Evolutionary conservation across 2,113 vertebrate species (phyloP).

Genomic region (Hydrochoerus hydrochaeris): DNA sequence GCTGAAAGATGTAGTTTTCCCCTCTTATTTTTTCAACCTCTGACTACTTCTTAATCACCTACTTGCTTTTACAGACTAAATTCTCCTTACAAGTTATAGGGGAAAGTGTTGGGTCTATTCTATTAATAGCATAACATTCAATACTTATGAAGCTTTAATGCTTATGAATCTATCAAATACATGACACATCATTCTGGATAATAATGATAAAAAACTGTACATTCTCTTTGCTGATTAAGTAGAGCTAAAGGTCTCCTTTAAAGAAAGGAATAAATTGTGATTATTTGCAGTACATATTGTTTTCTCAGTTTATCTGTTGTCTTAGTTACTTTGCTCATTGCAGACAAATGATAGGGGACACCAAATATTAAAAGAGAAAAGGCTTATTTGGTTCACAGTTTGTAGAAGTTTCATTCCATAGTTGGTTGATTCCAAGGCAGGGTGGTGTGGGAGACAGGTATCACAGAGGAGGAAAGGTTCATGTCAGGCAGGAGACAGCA

Average conservation of each 20-base stretch:
- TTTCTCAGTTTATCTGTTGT: not conserved
- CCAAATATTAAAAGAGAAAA: too few relatives aligned
- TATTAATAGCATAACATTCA: not conserved
- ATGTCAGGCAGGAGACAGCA: too few relatives aligned
- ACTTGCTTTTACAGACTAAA: not conserved
- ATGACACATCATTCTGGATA: not conserved
- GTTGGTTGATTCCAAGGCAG: not conserved
- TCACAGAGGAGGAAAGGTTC: too few relatives aligned
- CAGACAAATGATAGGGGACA: too few relatives aligned
- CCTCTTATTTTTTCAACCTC: not conserved
- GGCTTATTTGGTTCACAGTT: not conserved
- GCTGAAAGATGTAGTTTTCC: not conserved
- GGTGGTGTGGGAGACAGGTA: too few relatives aligned
- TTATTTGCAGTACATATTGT: not conserved
- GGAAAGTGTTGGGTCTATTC: not conserved
- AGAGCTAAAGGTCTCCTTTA: not conserved
- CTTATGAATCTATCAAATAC: not conserved
- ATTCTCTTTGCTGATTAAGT: not conserved
- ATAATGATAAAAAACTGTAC: not conserved
- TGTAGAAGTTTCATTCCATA: not conserved
- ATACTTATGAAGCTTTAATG: not conserved
- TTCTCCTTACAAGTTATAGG: not conserved
- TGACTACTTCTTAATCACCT: not conserved
- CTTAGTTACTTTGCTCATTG: too few relatives aligned
- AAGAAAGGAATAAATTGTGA: not conserved